Conservation (phyloP, 1,140 invertebrate species). For the Choristoneura fumiferana region DNA sequence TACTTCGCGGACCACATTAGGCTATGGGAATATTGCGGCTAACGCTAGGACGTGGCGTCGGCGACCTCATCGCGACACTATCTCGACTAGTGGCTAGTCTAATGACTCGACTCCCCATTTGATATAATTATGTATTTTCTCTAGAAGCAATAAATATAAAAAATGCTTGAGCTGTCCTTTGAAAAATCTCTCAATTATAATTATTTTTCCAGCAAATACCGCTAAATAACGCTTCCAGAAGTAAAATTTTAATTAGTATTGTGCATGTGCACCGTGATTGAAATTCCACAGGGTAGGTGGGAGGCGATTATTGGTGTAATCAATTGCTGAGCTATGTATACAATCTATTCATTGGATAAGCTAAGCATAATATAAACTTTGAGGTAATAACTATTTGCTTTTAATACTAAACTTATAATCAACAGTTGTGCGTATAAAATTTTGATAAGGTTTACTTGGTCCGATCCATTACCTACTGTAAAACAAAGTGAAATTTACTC, state of each 20-base stretch:
- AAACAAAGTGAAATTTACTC: no score
- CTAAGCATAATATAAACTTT: conserved; percentile 4
- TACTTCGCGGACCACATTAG: background rate
- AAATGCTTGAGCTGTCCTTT: background rate
- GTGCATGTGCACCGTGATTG: conserved; percentile 8
- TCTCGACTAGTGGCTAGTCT: background rate
- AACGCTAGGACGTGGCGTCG: background rate
- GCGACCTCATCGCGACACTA: background rate
- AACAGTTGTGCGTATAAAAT: no score
- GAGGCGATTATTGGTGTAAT: conserved; percentile 12
- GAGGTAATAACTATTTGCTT: no score
- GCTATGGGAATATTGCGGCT: background rate
- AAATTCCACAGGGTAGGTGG: conserved; percentile 3
- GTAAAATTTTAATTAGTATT: conserved; percentile 6
- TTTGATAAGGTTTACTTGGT: no score
- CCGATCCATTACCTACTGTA: no score
- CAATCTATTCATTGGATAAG: background rate
- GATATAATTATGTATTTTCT: background rate
- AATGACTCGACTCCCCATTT: background rate
- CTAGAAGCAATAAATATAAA: no score
- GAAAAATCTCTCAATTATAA: background rate
- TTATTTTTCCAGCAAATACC: background rate
- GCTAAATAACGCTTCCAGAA: background rate
- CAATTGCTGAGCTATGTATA: background rate
- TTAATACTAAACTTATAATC: no score